These are phyloP conservation scores for Argyra leucocephala DNA, from an alignment of 2,888 invertebrate genomes.

Conservation along the genomic window DNA sequence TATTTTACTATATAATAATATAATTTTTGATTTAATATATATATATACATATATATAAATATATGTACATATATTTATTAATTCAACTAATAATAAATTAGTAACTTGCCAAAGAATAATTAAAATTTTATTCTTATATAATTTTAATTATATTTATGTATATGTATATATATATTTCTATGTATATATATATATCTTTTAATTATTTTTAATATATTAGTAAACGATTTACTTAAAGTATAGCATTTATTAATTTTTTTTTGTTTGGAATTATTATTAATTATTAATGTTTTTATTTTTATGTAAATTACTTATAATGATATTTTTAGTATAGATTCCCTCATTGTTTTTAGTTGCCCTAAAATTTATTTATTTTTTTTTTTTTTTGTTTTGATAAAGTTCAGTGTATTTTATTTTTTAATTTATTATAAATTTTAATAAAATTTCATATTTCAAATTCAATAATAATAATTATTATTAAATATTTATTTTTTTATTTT, in stretches of 20 bases:
- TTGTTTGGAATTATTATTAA: slow-evolving; percentile 25
- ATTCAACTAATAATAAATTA: slow-evolving; percentile 6
- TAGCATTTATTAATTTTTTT: slow-evolving; percentile 33
- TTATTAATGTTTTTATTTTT: slow-evolving; percentile 21
- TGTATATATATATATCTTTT: slow-evolving; percentile 20
- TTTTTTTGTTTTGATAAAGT: too few relatives aligned
- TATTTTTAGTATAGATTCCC: slow-evolving; percentile 25
- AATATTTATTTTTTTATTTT: too few relatives aligned
- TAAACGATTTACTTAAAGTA: slow-evolving; percentile 33
- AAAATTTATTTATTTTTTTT: too few relatives aligned
- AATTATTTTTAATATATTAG: slow-evolving; percentile 22
- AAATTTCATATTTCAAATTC: too few relatives aligned
- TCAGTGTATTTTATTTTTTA: too few relatives aligned
- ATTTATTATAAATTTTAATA: too few relatives aligned
- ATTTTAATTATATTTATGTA: slow-evolving; percentile 11
- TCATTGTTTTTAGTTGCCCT: slow-evolving; percentile 5
- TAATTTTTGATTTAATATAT: neutral
- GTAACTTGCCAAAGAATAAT: slow-evolving; percentile 1
- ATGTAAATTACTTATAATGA: slow-evolving; percentile 1
- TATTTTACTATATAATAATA: neutral
- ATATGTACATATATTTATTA: too few relatives aligned
- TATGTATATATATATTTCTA: too few relatives aligned
- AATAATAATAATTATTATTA: too few relatives aligned
- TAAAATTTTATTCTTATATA: neutral
- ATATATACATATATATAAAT: too few relatives aligned